Base-by-base conservation (phyloP, 2,888 invertebrate species). In the Amblyjoppa proteus region DNA sequence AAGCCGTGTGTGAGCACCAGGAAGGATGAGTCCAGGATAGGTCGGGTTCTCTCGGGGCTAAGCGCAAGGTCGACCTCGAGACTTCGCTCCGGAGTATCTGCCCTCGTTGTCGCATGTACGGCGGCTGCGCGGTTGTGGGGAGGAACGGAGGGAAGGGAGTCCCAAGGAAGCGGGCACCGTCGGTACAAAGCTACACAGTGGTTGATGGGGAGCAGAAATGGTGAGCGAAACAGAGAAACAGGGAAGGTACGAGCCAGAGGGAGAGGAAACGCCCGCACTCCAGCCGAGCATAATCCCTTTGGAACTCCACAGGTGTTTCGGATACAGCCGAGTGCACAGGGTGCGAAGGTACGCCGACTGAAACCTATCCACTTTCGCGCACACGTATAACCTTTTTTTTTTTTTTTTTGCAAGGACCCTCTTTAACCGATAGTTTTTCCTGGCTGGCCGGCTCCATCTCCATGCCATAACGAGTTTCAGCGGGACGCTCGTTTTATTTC, bases 221-320 rank as follows among this genome's bases (percentile, higher is more conserved):
- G 74, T 0, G 74, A 69, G 78, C n/a, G 20, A 64, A 45, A 34
- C 61, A 28, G 61, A 73, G 61, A 28, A 20, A 71, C 28, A 28
- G 51, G 31, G 53, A 20, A 71, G 70, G 45, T 53, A 70, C 41
- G 31, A 51, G 81, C 31, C 58, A 84, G 84, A 76, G 61, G 73
- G 56, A 83, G 76, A 85, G 64, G 58, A 81, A 45, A 69, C 75
- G 81, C 73, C 51, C 53, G 78, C 81, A 82, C 81, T 81, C 77
- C 81, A 69, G 73, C 68, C 79, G 79, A 75, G 81, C 45, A 86
- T 85, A 76, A 88, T 86, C 86, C 87, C 86, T 88, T 87, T 87
- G 83, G 87, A 88, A 80, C 88, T 87, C 88, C 81, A 88, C 88
- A 88, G 88, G 88, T 88, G 88, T 88, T 88, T 88, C 75, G 85